These are phyloP conservation scores for Drosophila mayri DNA, from an alignment of 1,140 invertebrate genomes.

Conservation along the genomic window DNA sequence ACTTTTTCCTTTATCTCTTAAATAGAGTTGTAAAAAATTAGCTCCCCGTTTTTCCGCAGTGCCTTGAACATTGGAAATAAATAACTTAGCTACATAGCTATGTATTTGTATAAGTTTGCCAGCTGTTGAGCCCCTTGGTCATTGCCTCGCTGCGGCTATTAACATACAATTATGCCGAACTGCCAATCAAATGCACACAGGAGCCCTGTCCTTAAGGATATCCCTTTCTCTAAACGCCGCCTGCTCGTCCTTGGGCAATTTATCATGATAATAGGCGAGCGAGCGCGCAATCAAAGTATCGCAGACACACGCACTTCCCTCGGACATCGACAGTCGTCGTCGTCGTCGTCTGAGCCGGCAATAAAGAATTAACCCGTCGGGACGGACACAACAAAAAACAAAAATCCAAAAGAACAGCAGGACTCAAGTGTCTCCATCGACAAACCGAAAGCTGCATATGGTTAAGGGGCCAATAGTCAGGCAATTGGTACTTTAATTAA, in stretches of 20 bases:
- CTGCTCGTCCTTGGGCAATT: slow-evolving; percentile 50
- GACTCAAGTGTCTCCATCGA: slow-evolving; percentile 16
- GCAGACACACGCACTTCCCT: slow-evolving; percentile 35
- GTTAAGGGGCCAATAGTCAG: slow-evolving; percentile 1
- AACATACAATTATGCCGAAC: slow-evolving; percentile 79
- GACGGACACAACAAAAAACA: slow-evolving; percentile 19
- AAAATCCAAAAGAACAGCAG: not conserved
- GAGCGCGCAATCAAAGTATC: slow-evolving; percentile 70
- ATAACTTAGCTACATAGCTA: slow-evolving; percentile 42
- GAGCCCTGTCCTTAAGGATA: not conserved
- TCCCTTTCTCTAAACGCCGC: not conserved
- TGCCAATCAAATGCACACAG: slow-evolving; percentile 70
- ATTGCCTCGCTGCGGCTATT: slow-evolving; percentile 59
- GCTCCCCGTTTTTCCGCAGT: not conserved
- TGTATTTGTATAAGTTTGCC: slow-evolving; percentile 27
- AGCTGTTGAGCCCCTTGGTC: slow-evolving; percentile 72
- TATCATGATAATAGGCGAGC: slow-evolving; percentile 66
- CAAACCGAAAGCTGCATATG: slow-evolving; percentile 11
- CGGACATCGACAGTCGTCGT: not conserved
- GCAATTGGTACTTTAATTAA: not conserved
- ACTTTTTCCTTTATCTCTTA: not conserved
- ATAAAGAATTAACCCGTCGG: slow-evolving; percentile 29
- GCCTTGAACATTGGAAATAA: slow-evolving; percentile 52
- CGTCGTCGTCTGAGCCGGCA: slow-evolving; percentile 22
- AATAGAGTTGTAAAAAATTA: not conserved